Percentiles rank a stretch among this genome's conserved stretches.
Evolutionary conservation across 2,797 vertebrate genomes (phyloP).

Genomic region (Helostoma temminkii): DNA sequence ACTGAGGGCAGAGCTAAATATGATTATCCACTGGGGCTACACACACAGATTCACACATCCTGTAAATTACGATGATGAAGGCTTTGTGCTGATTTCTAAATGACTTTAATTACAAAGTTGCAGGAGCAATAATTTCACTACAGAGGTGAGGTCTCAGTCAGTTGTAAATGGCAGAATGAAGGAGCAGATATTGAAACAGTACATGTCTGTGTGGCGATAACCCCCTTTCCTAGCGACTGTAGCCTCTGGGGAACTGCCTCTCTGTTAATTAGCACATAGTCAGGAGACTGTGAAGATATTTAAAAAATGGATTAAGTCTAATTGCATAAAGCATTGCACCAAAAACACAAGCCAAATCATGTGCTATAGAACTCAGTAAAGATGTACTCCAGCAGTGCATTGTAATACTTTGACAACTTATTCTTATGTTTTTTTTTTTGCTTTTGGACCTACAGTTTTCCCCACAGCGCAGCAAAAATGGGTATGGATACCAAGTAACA

Average conservation of each 20-base stretch:
- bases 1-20: no score
- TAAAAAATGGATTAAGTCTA: constrained; percentile 55
- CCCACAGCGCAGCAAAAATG: constrained; percentile 19
- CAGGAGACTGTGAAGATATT: constrained; percentile 39
- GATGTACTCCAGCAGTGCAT: constrained; percentile 24
- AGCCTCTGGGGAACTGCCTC: constrained; percentile 28
- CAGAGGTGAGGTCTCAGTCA: not conserved
- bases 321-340: constrained; percentile 56
- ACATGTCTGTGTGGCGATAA: constrained; percentile 28
- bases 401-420: not conserved
- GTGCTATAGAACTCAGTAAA: no score
- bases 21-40: no score
- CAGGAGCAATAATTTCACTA: not conserved
- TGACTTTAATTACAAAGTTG: no score
- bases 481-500: constrained; percentile 44
- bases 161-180: not conserved
- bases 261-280: constrained; percentile 69
- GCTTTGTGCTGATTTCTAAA: no score
- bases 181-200: constrained; percentile 29
- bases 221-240: constrained; percentile 20
- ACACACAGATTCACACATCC: no score
- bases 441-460: constrained; percentile 1
- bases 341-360: constrained; percentile 60
- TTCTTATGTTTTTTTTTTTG: no score
- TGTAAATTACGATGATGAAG: no score